Percentiles rank a stretch among this genome's conserved stretches.
Evolutionary conservation across 2,113 vertebrate species (phyloP).

Genomic region (Petrocephalus zakoni): DNA sequence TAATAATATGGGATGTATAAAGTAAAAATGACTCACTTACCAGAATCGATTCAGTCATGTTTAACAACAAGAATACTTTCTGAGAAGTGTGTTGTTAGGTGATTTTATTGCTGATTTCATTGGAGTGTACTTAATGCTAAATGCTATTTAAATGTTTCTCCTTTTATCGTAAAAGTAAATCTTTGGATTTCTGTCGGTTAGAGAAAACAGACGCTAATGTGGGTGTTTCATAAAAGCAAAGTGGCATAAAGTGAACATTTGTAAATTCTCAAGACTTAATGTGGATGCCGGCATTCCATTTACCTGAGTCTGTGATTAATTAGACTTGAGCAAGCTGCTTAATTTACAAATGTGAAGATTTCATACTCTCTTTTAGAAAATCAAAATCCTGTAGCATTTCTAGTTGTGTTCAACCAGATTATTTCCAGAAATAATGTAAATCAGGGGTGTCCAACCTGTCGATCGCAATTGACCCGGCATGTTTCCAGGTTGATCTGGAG

Average conservation of each 20-base stretch:
- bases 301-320: not conserved
- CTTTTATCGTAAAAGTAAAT: not conserved
- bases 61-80: too few species aligned
- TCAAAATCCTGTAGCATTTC: not conserved
- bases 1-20: too few species aligned
- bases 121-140: too few species aligned
- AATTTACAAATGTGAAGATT: not conserved
- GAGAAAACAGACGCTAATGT: not conserved
- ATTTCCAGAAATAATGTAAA: not conserved
- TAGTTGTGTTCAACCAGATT: not conserved
- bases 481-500: not conserved
- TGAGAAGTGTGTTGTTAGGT: too few species aligned
- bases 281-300: not conserved
- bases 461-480: not conserved
- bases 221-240: not conserved
- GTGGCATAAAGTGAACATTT: not conserved
- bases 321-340: not conserved
- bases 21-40: too few species aligned
- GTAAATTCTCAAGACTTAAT: not conserved
- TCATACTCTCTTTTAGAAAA: not conserved
- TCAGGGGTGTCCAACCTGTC: not conserved
- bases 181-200: not conserved
- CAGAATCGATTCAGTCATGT: too few species aligned
- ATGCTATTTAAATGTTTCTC: too few species aligned
- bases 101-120: too few species aligned